Base-by-base conservation (phyloP, 2,797 vertebrate species). In the Lacerta bilineata region DNA sequence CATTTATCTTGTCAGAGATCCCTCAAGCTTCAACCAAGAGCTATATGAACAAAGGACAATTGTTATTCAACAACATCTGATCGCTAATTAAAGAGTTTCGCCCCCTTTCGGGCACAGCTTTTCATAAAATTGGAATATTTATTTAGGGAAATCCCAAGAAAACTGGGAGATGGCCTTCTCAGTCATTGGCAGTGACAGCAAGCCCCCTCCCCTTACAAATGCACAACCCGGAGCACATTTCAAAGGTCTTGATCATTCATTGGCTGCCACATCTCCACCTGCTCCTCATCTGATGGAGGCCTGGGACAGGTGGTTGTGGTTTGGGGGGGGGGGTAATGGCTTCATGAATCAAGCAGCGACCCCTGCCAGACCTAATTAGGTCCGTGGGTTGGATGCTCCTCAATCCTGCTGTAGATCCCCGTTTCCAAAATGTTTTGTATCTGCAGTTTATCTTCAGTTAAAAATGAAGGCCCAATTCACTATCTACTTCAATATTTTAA, bases 141-240 rank as follows among this genome's bases (percentile, higher is more conserved):
- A 61, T 9, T 4, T 91, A 83, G 77, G 72, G 46, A 85, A 71
- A 84, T 90, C 89, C 68, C 71, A 72, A 1, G 25, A 41, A 76
- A 72, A 78, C 1, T 43, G 55, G 90, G 20, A 55, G 50, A 55
- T 55, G 50, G 13, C 50, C 50, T 55, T 55, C 50, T 55, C 13
- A 55, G 50, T 55, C 50, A 23, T 64, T 0, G 1, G 20, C 61
- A 64, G 61, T 1, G 5, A 64, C 20, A 64, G 20, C 17, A 64
- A 23, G 61, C 61, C 61, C 20, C 50, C 50, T 55, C 50, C 61
- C 7, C 61, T 64, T 64, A 64, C 6, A 5, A 64, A 64, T 64
- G 20, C 61, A 64, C 61, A 64, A 64, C 61, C 20, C 1, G 61
- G 61, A 64, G 20, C 6, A 23, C 61, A 64, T 23, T 64, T 64